phyloP scores from a whole-genome alignment of 2,888 invertebrate genomes.

The Ethmia dodecea region DNA sequence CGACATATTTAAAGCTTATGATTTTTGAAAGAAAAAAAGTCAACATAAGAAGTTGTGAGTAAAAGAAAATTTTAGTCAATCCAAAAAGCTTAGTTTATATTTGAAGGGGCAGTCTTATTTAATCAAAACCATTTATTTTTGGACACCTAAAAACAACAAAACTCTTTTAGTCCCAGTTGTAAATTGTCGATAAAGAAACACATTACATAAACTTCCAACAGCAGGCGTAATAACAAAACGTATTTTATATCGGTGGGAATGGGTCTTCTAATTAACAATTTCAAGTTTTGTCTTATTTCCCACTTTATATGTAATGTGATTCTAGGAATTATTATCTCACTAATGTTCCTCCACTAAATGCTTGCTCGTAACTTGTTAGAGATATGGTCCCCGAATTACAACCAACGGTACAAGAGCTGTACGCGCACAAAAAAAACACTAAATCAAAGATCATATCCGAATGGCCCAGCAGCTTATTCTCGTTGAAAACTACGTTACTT shows the following conservation, averaged over 20 bases:
- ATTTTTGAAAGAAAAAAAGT: too few species aligned
- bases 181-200: conserved; percentile 16
- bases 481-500: conserved; percentile 25
- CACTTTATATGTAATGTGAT: conserved; percentile 51
- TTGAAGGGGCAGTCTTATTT: too few species aligned
- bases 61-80: too few species aligned
- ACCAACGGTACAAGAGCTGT: conserved; percentile 19
- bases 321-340: conserved; percentile 62
- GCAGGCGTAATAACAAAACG: conserved; percentile 36
- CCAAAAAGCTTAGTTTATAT: too few species aligned
- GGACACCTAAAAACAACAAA: too few species aligned
- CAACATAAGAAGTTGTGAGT: too few species aligned
- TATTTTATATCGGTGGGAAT: conserved; percentile 37
- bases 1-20: too few species aligned
- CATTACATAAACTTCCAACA: conserved; percentile 27
- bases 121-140: too few species aligned
- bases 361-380: conserved; percentile 51
- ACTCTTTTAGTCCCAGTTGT: too few species aligned
- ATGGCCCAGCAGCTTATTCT: conserved; percentile 28
- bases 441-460: conserved; percentile 28
- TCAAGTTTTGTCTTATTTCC: conserved; percentile 44
- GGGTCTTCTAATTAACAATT: conserved; percentile 52
- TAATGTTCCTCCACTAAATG: conserved; percentile 49
- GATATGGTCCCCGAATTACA: conserved; percentile 37
- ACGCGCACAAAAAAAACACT: conserved; percentile 22